These are phyloP conservation scores for Seriola dumerili DNA, from an alignment of 2,113 vertebrate species.

Conservation along the genomic window DNA sequence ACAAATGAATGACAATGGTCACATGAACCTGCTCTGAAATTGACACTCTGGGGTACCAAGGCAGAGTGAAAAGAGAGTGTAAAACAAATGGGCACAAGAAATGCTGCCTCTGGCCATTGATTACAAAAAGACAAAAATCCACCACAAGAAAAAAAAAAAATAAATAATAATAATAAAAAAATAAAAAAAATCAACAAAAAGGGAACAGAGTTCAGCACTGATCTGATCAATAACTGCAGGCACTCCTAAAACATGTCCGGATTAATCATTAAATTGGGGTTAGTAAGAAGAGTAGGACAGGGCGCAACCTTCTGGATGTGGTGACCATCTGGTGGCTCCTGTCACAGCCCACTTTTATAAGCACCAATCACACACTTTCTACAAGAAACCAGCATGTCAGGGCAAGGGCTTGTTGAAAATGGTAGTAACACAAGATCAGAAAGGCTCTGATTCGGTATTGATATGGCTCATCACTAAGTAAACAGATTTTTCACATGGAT, in stretches of 20 bases:
- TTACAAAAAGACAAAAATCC: neutral
- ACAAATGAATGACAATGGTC: conserved; percentile 26
- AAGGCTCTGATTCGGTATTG: neutral
- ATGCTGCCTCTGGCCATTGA: neutral
- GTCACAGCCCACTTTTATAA: neutral
- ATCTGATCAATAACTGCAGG: neutral
- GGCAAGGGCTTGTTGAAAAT: neutral
- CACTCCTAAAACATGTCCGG: neutral
- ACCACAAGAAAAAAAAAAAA: too few relatives aligned
- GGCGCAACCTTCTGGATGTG: neutral
- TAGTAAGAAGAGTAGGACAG: neutral
- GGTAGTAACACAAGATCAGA: neutral
- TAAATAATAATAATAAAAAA: too few relatives aligned
- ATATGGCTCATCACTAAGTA: neutral
- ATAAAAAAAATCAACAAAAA: too few relatives aligned
- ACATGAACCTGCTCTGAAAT: neutral
- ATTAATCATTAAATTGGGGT: neutral
- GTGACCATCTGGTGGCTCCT: conserved; percentile 19
- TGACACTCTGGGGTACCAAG: neutral
- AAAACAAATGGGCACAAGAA: neutral
- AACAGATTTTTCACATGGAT: neutral
- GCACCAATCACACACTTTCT: neutral
- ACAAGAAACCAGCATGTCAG: neutral
- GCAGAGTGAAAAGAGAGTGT: neutral
- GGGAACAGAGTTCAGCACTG: neutral